Evolutionary conservation across 2,888 invertebrate genomes (phyloP), one percentile per base, ranked within the genome.

Genomic region (Chrysodeixis includens): DNA sequence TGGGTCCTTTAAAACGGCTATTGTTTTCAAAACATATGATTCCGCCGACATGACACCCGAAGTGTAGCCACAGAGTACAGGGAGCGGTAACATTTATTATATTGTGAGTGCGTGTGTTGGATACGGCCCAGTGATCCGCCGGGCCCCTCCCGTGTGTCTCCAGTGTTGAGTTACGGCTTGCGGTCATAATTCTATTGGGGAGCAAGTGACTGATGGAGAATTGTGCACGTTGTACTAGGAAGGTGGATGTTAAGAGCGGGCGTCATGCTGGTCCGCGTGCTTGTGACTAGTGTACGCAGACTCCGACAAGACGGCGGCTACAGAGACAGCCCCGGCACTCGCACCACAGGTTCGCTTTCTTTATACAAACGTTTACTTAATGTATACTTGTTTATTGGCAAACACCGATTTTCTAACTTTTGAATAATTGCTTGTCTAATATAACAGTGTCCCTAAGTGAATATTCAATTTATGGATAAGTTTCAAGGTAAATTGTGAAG

Each of bases 221-320:
- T 90, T 86, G 88, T 88, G 88, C 83, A 82, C 86, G 87, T 88
- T 84, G 84, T 83, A 86, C 84, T 83, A 82, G 83, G 85, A 83
- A 85, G 85, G 87, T 86, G 83, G 62, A 67, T 65, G 81, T 84
- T 80, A 84, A 78, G 85, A 85, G 78, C 85, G 90, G 89, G 87
- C 92, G 93, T 72, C 90, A 94, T 94, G 94, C 90, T 74, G 90
- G 86, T 86, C 89, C 89, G 81, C 87, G 88, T 85, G 89, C 88
- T 88, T 90, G 86, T 86, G 89, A 88, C 88, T 93, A 92, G 91
- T 81, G 85, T 76, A 79, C 81, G 72, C 82, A 77, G 84, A 91
- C 84, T 90, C 86, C 90, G 84, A 84, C 94, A 94, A 92, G 83
- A 94, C 94, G 94, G 94, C 94, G 88, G 85, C 91, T 76, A 88